Evolutionary conservation across 2,797 vertebrate genomes (phyloP).

Genomic region (Lithobates pipiens): DNA sequence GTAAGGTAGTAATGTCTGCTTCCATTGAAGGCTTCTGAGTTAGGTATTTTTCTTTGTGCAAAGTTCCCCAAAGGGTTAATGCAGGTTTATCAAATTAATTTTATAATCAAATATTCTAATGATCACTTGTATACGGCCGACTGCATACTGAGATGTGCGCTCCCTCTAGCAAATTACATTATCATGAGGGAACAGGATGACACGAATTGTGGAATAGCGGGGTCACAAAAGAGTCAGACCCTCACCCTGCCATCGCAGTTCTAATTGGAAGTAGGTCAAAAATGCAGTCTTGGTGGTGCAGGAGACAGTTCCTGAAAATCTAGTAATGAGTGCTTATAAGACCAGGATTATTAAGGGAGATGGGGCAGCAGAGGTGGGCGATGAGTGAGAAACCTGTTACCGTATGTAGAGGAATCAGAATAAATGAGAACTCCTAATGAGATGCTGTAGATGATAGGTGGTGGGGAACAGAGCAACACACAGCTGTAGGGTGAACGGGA

Average conservation of each 20-base stretch:
- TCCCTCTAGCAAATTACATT: not conserved
- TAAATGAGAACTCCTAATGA: slow-evolving; percentile 17
- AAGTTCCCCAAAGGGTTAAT: too few species aligned
- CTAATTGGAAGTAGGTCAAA: slow-evolving; percentile 19
- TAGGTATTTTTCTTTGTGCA: too few species aligned
- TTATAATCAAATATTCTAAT: too few species aligned
- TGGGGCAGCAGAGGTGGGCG: not conserved
- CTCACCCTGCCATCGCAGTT: not conserved
- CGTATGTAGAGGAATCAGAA: not conserved
- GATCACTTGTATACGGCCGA: too few species aligned
- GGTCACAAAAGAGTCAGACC: not conserved
- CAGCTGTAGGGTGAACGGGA: not conserved
- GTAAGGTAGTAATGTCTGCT: too few species aligned
- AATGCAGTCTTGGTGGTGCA: not conserved
- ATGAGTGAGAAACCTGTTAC: not conserved
- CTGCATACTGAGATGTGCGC: too few species aligned
- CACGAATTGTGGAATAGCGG: not conserved
- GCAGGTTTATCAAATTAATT: too few species aligned
- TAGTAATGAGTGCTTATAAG: slow-evolving; percentile 20
- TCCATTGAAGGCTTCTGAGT: too few species aligned
- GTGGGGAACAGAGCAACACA: slow-evolving; percentile 2
- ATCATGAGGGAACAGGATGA: not conserved
- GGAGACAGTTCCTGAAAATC: not conserved
- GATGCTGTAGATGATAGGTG: not conserved
- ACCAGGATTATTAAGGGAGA: slow-evolving; percentile 3